Conservation (phyloP, 2,888 invertebrate species). For the Troides oblongomaculatus region DNA sequence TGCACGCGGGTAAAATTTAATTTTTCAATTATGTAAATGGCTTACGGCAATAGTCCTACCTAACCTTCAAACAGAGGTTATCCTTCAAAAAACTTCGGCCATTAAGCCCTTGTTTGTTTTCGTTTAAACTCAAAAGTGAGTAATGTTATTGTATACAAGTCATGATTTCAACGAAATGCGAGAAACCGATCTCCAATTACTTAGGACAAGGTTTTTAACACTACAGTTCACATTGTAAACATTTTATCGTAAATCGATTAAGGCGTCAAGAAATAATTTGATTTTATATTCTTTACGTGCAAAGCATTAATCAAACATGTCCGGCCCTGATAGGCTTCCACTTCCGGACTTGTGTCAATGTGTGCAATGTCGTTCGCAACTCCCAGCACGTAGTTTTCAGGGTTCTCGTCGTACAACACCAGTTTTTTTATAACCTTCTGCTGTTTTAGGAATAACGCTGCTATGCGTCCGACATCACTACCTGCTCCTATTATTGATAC, state of each 20-base stretch:
- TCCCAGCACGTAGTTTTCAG: constrained; percentile 54
- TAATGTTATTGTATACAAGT: neutral
- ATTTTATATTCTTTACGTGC: constrained; percentile 40
- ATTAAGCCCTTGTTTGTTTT: too few relatives aligned
- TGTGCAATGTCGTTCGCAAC: constrained; percentile 65
- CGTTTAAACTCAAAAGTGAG: neutral
- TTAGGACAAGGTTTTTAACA: neutral
- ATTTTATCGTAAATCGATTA: neutral
- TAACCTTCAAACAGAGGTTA: too few relatives aligned
- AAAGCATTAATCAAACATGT: constrained; percentile 54
- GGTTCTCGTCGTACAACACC: constrained; percentile 60
- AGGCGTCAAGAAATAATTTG: neutral
- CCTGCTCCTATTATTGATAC: constrained; percentile 67
- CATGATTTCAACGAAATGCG: neutral
- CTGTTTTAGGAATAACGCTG: constrained; percentile 61
- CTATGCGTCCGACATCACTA: constrained; percentile 63
- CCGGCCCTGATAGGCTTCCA: constrained; percentile 66
- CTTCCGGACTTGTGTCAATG: constrained; percentile 63
- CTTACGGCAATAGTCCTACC: too few relatives aligned
- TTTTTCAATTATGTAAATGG: too few relatives aligned
- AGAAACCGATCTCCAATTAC: neutral
- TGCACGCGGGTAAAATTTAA: too few relatives aligned
- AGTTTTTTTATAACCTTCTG: constrained; percentile 56
- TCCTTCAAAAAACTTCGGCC: too few relatives aligned
- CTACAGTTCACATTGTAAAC: neutral